Percentiles rank a stretch among this genome's conserved stretches.
Conservation (phyloP, 2,797 vertebrate genomes). For the Pogonophryne albipinna region DNA sequence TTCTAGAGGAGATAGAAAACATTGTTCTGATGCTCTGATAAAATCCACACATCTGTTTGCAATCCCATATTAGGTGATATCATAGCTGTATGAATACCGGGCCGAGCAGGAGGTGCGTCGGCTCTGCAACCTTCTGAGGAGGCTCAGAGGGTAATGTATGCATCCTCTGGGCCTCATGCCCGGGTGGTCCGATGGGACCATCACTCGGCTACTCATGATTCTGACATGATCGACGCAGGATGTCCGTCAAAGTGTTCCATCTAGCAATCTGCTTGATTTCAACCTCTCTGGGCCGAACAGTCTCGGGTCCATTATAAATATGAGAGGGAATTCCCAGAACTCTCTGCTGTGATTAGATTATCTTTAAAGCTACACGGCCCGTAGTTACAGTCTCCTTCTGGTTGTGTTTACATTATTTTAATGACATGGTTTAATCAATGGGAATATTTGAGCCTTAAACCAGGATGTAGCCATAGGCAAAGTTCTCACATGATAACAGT, state of each 20-base stretch:
- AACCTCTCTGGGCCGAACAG: conserved; percentile 31
- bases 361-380: conserved; percentile 12
- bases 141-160: conserved; percentile 64
- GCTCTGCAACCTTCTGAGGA: conserved; percentile 51
- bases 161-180: conserved; percentile 53
- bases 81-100: conserved; percentile 65
- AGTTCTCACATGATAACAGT: neutral
- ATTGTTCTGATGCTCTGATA: conserved; percentile 48
- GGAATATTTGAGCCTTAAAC: conserved; percentile 20
- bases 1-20: conserved; percentile 11
- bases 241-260: conserved; percentile 54
- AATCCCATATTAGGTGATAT: conserved; percentile 74
- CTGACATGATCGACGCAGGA: conserved; percentile 47
- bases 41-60: conserved; percentile 77
- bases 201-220: conserved; percentile 23
- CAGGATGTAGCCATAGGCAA: conserved; percentile 12
- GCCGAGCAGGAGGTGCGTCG: conserved; percentile 53
- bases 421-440: conserved; percentile 41
- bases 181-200: conserved; percentile 68
- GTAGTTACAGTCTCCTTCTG: conserved; percentile 37
- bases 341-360: conserved; percentile 54
- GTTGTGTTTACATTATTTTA: conserved; percentile 46
- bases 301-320: conserved; percentile 5
- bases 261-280: conserved; percentile 61
- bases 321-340: conserved; percentile 31